Percentiles rank a stretch among this genome's conserved stretches.
Conservation (phyloP, 1,140 invertebrate genomes). For the Drosophila bocki region DNA sequence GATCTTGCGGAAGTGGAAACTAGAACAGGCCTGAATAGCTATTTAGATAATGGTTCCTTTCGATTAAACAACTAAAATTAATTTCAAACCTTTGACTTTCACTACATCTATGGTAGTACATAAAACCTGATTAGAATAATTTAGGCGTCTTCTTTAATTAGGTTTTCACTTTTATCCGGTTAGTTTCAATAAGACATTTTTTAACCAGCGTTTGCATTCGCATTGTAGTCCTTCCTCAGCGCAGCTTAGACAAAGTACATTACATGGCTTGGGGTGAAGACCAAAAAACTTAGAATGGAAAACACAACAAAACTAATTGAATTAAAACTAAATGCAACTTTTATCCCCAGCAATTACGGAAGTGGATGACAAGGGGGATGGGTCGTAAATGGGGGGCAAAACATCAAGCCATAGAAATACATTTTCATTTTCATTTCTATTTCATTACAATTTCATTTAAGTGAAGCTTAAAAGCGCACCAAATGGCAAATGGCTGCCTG, state of each 20-base stretch:
- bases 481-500: slow-evolving; percentile 75
- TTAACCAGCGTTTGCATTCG: slow-evolving; percentile 9
- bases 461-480: slow-evolving; percentile 81
- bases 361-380: slow-evolving; percentile 29
- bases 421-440: slow-evolving; percentile 81
- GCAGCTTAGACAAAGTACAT: slow-evolving; percentile 25
- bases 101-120: no score
- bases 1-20: no score
- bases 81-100: no score
- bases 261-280: slow-evolving; percentile 12
- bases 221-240: slow-evolving; percentile 7
- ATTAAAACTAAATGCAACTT: slow-evolving; percentile 83
- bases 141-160: background rate
- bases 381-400: slow-evolving; percentile 42
- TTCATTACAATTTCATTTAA: slow-evolving; percentile 83
- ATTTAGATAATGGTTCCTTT: no score
- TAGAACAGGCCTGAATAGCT: no score
- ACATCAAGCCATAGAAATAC: slow-evolving; percentile 81
- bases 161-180: background rate
- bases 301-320: slow-evolving; percentile 72
- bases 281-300: slow-evolving; percentile 59
- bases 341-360: slow-evolving; percentile 77
- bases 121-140: background rate
- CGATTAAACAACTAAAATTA: no score
- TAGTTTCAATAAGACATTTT: background rate